Percentiles rank a stretch among this genome's conserved stretches.
Conservation (phyloP, 1,140 invertebrate species). For the Lethrus apterus region DNA sequence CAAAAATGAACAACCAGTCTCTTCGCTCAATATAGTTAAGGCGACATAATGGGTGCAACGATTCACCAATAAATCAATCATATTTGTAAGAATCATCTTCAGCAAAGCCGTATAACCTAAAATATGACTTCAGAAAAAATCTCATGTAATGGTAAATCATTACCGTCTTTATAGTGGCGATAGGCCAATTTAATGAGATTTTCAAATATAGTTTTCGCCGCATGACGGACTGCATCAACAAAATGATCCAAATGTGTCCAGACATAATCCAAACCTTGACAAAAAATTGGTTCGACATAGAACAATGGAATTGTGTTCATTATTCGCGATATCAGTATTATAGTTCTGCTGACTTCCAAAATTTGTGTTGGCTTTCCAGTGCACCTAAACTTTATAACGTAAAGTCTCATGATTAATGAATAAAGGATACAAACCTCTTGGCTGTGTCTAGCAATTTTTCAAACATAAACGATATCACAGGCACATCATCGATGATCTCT, state of each 20-base stretch:
- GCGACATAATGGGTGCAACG: constrained; percentile 6
- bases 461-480: constrained; percentile 14
- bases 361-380: constrained; percentile 13
- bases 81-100: constrained; percentile 12
- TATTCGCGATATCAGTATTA: constrained; percentile 8
- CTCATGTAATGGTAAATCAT: too few species aligned
- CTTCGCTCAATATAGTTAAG: constrained; percentile 2
- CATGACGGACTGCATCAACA: constrained; percentile 1
- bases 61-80: constrained; percentile 9
- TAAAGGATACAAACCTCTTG: neutral
- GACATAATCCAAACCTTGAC: constrained; percentile 2
- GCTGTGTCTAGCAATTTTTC: constrained; percentile 5
- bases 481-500: constrained; percentile 8
- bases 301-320: constrained; percentile 7
- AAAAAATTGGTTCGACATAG: constrained; percentile 7
- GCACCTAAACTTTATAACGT: neutral
- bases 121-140: constrained; percentile 1
- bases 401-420: neutral
- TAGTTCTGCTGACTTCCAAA: constrained; percentile 4
- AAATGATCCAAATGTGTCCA: constrained; percentile 13
- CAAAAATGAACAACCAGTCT: constrained; percentile 11
- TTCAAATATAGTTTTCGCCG: constrained; percentile 4
- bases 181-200: constrained; percentile 9
- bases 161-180: constrained; percentile 9
- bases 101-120: neutral